Evolutionary conservation across 1,140 invertebrate species (phyloP).

Genomic region (Cydia fagiglandana): DNA sequence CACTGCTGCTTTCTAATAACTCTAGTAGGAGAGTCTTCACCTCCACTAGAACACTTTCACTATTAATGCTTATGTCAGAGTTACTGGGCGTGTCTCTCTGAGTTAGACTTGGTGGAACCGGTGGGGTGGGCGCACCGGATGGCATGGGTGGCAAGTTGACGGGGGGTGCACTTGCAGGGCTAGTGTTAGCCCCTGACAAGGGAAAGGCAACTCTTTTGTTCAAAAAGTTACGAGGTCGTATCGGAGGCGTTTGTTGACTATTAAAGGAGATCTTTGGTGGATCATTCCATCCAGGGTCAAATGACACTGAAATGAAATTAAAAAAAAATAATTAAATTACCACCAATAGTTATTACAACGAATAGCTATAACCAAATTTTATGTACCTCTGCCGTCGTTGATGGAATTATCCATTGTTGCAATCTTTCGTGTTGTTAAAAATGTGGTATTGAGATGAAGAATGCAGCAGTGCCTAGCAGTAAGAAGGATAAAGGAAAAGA

Average conservation of each 20-base stretch:
- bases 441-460: background rate
- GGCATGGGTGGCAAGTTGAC: conserved; percentile 57
- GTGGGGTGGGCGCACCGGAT: conserved; percentile 33
- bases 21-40: conserved; percentile 61
- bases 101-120: conserved; percentile 35
- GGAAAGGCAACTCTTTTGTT: conserved; percentile 80
- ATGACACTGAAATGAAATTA: conserved; percentile 56
- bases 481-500: background rate
- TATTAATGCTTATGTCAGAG: conserved; percentile 51
- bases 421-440: conserved; percentile 38
- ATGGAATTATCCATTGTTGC: conserved; percentile 41
- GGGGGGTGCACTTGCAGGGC: conserved; percentile 38
- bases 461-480: background rate
- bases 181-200: conserved; percentile 52
- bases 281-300: conserved; percentile 80
- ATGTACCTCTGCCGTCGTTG: conserved; percentile 53
- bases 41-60: conserved; percentile 57
- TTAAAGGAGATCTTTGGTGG: conserved; percentile 77
- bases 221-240: conserved; percentile 71
- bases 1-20: conserved; percentile 62
- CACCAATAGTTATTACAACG: background rate
- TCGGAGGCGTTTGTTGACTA: conserved; percentile 61
- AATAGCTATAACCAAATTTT: background rate
- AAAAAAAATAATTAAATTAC: background rate
- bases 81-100: conserved; percentile 29